A percentile compares a stretch with the other conserved stretches of the same genome.
Conservation (phyloP, 2,113 vertebrate species). For the Spea bombifrons region DNA sequence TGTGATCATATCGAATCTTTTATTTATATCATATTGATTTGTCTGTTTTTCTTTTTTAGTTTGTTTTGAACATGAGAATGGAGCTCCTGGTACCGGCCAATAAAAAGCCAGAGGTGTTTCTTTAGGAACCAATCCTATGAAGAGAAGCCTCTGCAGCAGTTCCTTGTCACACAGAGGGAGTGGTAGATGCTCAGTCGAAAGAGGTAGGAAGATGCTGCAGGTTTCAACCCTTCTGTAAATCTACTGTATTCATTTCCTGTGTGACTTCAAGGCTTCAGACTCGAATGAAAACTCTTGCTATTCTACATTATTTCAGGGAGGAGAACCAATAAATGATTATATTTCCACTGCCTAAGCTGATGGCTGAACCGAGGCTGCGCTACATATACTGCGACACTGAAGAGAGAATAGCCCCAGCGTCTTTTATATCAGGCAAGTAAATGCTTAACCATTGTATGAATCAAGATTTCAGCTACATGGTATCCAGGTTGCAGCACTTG, state of each 20-base stretch:
- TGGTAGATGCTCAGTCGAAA: constrained; percentile 36
- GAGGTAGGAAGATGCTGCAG: constrained; percentile 47
- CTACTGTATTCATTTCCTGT: constrained; percentile 8
- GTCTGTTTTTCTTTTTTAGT: constrained; percentile 20
- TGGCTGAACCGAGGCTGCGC: constrained; percentile 16
- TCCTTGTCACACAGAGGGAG: constrained; percentile 42
- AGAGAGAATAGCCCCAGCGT: constrained; percentile 29
- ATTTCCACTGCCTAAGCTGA: constrained; percentile 38
- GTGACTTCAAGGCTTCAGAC: not conserved
- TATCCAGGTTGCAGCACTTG: not conserved
- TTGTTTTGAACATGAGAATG: constrained; percentile 32
- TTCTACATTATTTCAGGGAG: not conserved
- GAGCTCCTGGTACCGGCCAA: constrained; percentile 48
- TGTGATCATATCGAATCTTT: constrained; percentile 2
- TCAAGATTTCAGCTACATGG: not conserved
- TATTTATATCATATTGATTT: not conserved
- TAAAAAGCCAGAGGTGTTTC: constrained; percentile 55
- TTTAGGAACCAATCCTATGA: constrained; percentile 47
- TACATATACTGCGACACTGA: constrained; percentile 32
- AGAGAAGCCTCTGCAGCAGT: constrained; percentile 48
- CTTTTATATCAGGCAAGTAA: constrained; percentile 44
- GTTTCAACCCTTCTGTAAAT: constrained; percentile 22
- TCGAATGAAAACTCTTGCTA: not conserved
- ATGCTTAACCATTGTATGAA: constrained; percentile 6
- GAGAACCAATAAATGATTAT: constrained; percentile 35